Base-by-base conservation (phyloP, 2,113 vertebrate species). In the Acinonyx jubatus region DNA sequence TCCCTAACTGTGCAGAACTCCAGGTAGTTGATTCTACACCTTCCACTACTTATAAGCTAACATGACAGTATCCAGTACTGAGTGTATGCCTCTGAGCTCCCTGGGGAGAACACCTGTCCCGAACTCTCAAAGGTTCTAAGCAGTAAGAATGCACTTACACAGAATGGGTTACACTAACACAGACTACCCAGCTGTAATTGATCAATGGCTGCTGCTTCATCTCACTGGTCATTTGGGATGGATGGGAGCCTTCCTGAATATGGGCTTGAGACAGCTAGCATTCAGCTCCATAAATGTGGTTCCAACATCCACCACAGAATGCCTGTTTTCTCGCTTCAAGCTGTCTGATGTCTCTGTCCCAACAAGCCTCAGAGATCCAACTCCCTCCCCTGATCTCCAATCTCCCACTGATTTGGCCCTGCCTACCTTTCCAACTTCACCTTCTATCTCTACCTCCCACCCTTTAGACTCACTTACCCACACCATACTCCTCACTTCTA, bases 111-210 rank as follows among this genome's bases (percentile, higher is more conserved):
- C 31, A 65, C 65, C 31, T 41, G 6, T 2, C 69, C 36, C 5
- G 4, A 36, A 13, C 27, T 66, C 63, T n/a, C 57, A 15, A 52
- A 66, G 31, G 21, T 0, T 68, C n/a, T 48, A 9, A 8, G 18
- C 18, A 2, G 14, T 19, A 4, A 85, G 3, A 14, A 6, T 33
- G 0, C 61, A 41, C 1, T 1, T 19, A 13, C 41, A 21, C 50
- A 81, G 69, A 85, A 57, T 0, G 21, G 11, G n/a, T 36, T 36
- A 36, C 21, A 27, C 61, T 21, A 21, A 31, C 50, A 52, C 16
- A 57, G 31, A 57, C 57, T 4, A 68, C 1, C 25, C n/a, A 27
- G 36, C 36, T 65, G 23, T 33, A 45, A 36, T 0, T 14, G 31
- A 57, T 69, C 38, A 52, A 21, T 18, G 48, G 23, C 36, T 78